These are phyloP conservation scores for Drosophila demipolita DNA, from an alignment of 2,888 invertebrate genomes.

Conservation along the genomic window DNA sequence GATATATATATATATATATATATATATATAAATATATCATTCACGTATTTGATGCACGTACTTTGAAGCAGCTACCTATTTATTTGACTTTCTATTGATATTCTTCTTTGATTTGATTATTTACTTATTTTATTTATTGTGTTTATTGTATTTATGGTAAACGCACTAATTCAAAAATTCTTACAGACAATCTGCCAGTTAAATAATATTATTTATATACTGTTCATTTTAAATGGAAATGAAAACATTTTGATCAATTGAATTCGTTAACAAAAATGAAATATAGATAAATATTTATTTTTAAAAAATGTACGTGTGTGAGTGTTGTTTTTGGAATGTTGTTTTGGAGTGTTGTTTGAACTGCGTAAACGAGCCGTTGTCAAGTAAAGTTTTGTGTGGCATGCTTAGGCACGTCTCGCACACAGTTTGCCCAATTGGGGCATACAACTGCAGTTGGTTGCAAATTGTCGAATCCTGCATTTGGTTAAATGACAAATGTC, in stretches of 20 bases:
- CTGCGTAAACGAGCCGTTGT: constrained; percentile 18
- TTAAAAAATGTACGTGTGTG: not conserved
- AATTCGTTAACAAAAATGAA: not conserved
- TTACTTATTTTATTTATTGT: too few relatives aligned
- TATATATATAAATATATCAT: not conserved
- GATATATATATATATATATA: too few relatives aligned
- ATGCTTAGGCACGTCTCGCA: constrained; percentile 13
- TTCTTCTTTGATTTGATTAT: not conserved
- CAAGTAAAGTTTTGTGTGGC: constrained; percentile 20
- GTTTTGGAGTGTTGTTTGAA: constrained; percentile 3
- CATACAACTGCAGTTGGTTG: not conserved
- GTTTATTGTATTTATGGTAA: not conserved
- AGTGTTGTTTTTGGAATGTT: too few relatives aligned
- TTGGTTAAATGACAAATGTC: constrained; percentile 18
- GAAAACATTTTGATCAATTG: not conserved
- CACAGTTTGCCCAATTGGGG: constrained; percentile 22
- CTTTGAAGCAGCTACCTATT: not conserved
- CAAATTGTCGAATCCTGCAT: constrained; percentile 2
- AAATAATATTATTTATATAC: not conserved
- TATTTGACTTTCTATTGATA: not conserved
- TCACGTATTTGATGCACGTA: not conserved
- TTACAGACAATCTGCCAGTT: not conserved
- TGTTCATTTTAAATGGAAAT: not conserved
- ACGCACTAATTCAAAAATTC: not conserved
- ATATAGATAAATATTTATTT: not conserved